Conservation (phyloP, 2,113 vertebrate genomes). For the Hucho hucho region DNA sequence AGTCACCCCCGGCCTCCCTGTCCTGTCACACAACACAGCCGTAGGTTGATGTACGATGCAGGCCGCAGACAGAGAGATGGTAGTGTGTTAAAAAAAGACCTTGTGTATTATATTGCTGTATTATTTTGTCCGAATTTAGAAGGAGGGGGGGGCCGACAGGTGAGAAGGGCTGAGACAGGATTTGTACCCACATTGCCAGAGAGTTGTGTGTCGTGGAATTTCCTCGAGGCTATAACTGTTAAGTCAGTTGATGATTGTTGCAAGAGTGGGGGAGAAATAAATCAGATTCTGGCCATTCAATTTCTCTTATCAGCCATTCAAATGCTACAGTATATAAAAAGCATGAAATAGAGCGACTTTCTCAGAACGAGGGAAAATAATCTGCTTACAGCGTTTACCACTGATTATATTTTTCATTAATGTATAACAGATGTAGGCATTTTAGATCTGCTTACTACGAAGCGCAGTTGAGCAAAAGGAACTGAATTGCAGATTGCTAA, state of each 20-base stretch:
- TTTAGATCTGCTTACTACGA: not conserved
- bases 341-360: not conserved
- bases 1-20: not conserved
- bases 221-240: not conserved
- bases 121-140: no score
- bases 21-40: not conserved
- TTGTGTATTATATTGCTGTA: no score
- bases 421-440: not conserved
- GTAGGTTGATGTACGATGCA: not conserved
- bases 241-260: not conserved
- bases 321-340: not conserved
- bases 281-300: no score
- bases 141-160: no score
- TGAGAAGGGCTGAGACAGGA: no score
- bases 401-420: not conserved
- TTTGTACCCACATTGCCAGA: no score
- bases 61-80: not conserved
- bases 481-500: slow-evolving; percentile 10
- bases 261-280: no score
- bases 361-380: not conserved
- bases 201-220: no score
- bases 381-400: not conserved
- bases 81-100: not conserved
- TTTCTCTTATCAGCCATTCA: not conserved
- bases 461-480: not conserved